Base-by-base conservation (phyloP, 2,113 vertebrate genomes). In the Potamarius usumacintae region DNA sequence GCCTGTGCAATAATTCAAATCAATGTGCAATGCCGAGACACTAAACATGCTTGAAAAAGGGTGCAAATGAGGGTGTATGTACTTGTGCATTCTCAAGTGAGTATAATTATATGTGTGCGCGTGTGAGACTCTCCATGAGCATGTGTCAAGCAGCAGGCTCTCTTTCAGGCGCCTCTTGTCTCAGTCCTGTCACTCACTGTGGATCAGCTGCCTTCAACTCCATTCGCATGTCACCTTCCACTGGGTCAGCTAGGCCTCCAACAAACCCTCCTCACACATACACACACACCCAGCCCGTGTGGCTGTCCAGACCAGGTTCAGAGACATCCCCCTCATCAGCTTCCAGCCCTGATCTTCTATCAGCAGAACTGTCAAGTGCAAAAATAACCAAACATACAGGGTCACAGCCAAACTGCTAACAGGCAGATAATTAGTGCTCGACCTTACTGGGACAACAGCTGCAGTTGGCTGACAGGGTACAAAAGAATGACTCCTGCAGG, bases 381-480 rank as follows among this genome's bases (percentile, higher is more conserved):
- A 91, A 92, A 91, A 93, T 91, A 92, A 92, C 90, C 89, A 90
- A 90, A 89, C 81, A 42, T 72, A 89, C 85, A 83, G 89, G 88
- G 90, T 90, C 86, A 88, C 80, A 90, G 91, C 89, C 88, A 92
- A 87, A 90, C 82, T 76, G 89, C 87, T 78, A 90, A 90, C 88
- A 90, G 90, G 53, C 89, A 88, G 86, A 90, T 90, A 90, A 90
- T 90, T 89, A 85, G 91, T 89, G 48, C 72, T 88, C 83, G 90
- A 90, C 91, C 85, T 91, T 86, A 86, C 83, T 82, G 87, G 82
- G 85, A 84, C 87, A 88, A 88, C 89, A 92, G 91, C 91, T 91
- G 91, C 88, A 82, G 48, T 57, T 62, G 83, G 83, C 78, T 87
- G 85, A 79, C 84, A 48, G 57, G 52, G 81, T 85, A 55, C 78